Percentiles rank a stretch among this genome's conserved stretches.
Evolutionary conservation across 1,140 invertebrate genomes (phyloP).

Genomic region (Meteorus sp.): DNA sequence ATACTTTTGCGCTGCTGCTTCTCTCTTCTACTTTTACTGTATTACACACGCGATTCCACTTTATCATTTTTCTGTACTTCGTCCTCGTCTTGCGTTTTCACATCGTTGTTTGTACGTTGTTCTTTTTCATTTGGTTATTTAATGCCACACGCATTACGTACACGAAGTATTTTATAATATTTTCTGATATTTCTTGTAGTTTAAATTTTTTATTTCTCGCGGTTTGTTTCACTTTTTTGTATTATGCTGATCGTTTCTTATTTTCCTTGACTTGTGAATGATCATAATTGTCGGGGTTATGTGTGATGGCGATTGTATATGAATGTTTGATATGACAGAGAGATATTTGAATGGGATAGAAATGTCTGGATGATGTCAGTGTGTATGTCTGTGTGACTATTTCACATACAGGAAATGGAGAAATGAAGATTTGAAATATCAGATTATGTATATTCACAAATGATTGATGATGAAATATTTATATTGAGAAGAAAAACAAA

Average conservation of each 20-base stretch:
- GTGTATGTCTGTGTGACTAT: too few species aligned
- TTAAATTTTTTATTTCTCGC: background rate
- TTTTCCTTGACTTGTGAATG: background rate
- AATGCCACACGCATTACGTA: too few species aligned
- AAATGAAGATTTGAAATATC: background rate
- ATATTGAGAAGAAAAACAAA: too few species aligned
- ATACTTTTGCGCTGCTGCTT: constrained; percentile 26
- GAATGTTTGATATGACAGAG: background rate
- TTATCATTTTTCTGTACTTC: constrained; percentile 17
- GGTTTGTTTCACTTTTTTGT: background rate
- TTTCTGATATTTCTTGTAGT: too few species aligned
- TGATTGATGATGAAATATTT: too few species aligned
- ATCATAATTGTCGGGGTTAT: background rate
- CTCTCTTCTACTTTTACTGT: too few species aligned
- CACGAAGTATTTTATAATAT: too few species aligned
- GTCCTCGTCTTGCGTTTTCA: too few species aligned
- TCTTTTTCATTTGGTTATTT: background rate
- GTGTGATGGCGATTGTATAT: background rate
- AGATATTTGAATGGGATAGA: background rate
- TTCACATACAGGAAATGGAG: background rate
- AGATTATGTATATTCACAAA: too few species aligned
- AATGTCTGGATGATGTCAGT: background rate
- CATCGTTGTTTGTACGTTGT: too few species aligned
- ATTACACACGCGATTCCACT: constrained; percentile 22
- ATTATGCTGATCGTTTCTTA: too few species aligned